phyloP scores from a whole-genome alignment of 2,797 vertebrate species.

The Caiman crocodilus region DNA sequence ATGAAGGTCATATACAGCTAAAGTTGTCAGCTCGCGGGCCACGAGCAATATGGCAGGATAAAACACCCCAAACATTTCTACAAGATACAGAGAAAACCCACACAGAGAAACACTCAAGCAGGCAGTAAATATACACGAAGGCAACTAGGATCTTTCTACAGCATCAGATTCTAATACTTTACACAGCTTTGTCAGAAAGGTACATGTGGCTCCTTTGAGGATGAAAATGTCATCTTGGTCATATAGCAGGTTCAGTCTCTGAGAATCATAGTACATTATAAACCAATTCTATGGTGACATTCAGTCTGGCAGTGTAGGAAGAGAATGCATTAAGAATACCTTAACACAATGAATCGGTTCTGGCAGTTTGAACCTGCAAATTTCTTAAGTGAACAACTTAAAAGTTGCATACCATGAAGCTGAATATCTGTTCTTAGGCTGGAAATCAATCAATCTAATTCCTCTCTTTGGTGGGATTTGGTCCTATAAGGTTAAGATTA shows the following conservation, averaged over 20 bases:
- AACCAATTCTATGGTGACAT: constrained; percentile 71
- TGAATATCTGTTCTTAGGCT: constrained; percentile 56
- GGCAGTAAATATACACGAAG: constrained; percentile 99
- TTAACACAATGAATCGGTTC: constrained; percentile 62
- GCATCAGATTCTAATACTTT: constrained; percentile 98
- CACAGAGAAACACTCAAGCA: constrained; percentile 99
- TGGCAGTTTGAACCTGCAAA: constrained; percentile 77
- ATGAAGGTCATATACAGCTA: constrained; percentile 98
- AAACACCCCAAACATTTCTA: constrained; percentile 98
- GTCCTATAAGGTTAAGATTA: constrained; percentile 68
- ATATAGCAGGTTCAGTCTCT: constrained; percentile 83
- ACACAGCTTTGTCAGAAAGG: constrained; percentile 96
- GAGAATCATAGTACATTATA: constrained; percentile 69
- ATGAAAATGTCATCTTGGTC: constrained; percentile 84
- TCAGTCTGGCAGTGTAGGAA: constrained; percentile 84
- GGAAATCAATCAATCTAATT: constrained; percentile 65
- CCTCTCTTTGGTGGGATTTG: constrained; percentile 78
- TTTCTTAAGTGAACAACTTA: constrained; percentile 73
- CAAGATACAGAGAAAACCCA: constrained; percentile 97
- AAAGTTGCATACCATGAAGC: constrained; percentile 72
- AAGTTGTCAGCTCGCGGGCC: constrained; percentile 89
- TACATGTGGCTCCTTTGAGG: constrained; percentile 88
- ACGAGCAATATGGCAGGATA: constrained; percentile 95
- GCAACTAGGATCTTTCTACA: constrained; percentile 99
- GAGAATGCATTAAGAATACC: constrained; percentile 75